These are phyloP conservation scores for Drosophila neonasuta DNA, from an alignment of 2,888 invertebrate species.

Conservation along the genomic window DNA sequence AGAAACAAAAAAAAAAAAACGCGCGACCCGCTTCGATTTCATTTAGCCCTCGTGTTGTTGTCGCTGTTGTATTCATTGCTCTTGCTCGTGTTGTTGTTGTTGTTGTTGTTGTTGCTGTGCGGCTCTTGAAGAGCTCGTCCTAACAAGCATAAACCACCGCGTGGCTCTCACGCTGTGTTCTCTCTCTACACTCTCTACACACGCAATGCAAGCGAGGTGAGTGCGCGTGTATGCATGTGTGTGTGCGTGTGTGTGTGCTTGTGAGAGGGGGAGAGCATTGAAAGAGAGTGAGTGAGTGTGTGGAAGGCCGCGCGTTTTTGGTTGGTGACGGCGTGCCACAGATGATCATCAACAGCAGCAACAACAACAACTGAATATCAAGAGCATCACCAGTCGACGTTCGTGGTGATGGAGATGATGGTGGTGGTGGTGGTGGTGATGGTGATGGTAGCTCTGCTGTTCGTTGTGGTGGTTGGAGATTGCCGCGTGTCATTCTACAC, in stretches of 20 bases:
- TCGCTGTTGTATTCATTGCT: slow-evolving; percentile 18
- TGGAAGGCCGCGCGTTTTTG: slow-evolving; percentile 73
- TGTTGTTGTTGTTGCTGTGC: slow-evolving; percentile 31
- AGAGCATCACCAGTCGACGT: slow-evolving; percentile 19
- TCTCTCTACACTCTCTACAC: slow-evolving; percentile 8
- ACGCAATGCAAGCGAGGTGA: slow-evolving; percentile 12
- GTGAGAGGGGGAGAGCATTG: slow-evolving; percentile 5
- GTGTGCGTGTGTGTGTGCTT: slow-evolving; percentile 15
- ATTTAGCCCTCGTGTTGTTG: slow-evolving; percentile 28
- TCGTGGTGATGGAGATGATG: slow-evolving; percentile 16
- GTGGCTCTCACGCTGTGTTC: slow-evolving; percentile 57
- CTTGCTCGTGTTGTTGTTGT: slow-evolving; percentile 31
- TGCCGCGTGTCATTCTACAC: slow-evolving; percentile 57
- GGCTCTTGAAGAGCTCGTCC: slow-evolving; percentile 59
- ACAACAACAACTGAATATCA: slow-evolving; percentile 30
- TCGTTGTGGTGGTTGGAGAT: slow-evolving; percentile 36
- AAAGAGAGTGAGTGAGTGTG: slow-evolving; percentile 58
- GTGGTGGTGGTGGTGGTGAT: slow-evolving; percentile 9
- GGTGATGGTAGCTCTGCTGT: slow-evolving; percentile 17
- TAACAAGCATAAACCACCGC: slow-evolving; percentile 66
- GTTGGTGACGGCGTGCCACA: slow-evolving; percentile 73
- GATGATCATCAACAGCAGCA: slow-evolving; percentile 65
- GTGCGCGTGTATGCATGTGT: slow-evolving; percentile 8
- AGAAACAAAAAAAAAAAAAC: slow-evolving; percentile 17
- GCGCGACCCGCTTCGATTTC: slow-evolving; percentile 44